Evolutionary conservation across 2,113 vertebrate species (phyloP), one percentile per base, ranked within the genome.

Genomic region (Gavialis gangeticus): DNA sequence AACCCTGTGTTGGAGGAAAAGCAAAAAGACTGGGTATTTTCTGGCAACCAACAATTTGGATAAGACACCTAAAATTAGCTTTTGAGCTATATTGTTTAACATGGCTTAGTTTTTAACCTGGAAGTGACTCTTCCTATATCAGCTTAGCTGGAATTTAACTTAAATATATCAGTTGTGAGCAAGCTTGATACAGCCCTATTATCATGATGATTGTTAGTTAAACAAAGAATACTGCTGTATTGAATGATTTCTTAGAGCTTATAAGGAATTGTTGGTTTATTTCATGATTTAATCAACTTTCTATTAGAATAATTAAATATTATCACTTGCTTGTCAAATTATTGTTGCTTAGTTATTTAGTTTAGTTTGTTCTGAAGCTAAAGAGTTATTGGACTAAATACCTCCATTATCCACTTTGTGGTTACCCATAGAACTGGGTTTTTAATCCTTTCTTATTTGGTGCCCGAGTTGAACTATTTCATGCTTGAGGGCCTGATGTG

Each of bases 131-230:
- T 96, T 92, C 83, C 87, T 91, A 93, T 96, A 96, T 85, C 93
- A 96, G 93, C 87, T 97, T 97, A 95, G 95, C 94, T 95, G 89
- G 80, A 92, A 86, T 81, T 95, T 95, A 92, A 88, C 83, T 95
- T 95, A 92, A 96, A 85, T 93, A 96, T 96, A 81, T 89, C 93
- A 92, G 87, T 97, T 96, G 96, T 94, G 93, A 92, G 78, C 9
- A 85, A 64, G 87, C 66, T 12, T 46, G 30, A 90, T 95, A 95
- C 95, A 97, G 62, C 92, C 87, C 81, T 94, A 92, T 92, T 96
- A 94, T 96, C 95, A 96, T 96, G 75, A 81, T 94, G 91, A 13
- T 91, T 94, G 85, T 91, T 75, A 84, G 80, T 85, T 91, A 84
- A 96, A 92, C 3, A 56, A 37, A 91, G 81, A 69, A 75, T 86